These are phyloP conservation scores for Acanthopagrus latus DNA, from an alignment of 2,797 vertebrate genomes.

Conservation along the genomic window DNA sequence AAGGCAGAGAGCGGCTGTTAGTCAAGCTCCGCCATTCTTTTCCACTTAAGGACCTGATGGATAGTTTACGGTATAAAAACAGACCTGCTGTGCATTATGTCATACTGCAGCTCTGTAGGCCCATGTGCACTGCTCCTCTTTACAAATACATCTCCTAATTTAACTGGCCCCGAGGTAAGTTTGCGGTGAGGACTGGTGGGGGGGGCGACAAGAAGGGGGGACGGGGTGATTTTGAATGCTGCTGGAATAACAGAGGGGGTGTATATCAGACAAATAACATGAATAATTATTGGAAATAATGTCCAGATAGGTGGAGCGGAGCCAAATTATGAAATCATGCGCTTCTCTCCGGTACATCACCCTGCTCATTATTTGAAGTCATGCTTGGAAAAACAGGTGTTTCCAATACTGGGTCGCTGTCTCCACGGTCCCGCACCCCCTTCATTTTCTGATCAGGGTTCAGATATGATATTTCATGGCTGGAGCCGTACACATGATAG, in stretches of 20 bases:
- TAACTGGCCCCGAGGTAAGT: constrained; percentile 53
- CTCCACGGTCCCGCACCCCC: constrained; percentile 68
- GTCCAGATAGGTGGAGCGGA: constrained; percentile 76
- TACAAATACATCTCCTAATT: constrained; percentile 55
- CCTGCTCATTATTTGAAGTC: constrained; percentile 82
- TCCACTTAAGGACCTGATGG: constrained; percentile 66
- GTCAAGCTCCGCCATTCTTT: constrained; percentile 56
- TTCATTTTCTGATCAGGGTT: constrained; percentile 80
- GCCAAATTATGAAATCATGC: constrained; percentile 87
- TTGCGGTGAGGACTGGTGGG: constrained; percentile 38
- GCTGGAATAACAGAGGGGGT: constrained; percentile 49
- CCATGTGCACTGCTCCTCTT: constrained; percentile 38
- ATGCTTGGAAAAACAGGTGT: constrained; percentile 86
- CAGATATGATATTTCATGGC: constrained; percentile 87
- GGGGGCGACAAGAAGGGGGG: background rate
- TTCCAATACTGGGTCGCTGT: constrained; percentile 81
- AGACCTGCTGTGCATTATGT: constrained; percentile 66
- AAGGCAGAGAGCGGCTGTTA: constrained; percentile 45
- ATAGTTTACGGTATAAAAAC: constrained; percentile 56
- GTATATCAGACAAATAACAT: constrained; percentile 74
- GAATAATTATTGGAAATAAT: constrained; percentile 85
- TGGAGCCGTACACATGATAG: constrained; percentile 72
- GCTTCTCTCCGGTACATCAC: constrained; percentile 71
- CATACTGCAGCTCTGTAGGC: constrained; percentile 37
- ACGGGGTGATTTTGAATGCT: constrained; percentile 44